Conservation (phyloP, 2,797 vertebrate genomes). For the Austrolebias charrua region DNA sequence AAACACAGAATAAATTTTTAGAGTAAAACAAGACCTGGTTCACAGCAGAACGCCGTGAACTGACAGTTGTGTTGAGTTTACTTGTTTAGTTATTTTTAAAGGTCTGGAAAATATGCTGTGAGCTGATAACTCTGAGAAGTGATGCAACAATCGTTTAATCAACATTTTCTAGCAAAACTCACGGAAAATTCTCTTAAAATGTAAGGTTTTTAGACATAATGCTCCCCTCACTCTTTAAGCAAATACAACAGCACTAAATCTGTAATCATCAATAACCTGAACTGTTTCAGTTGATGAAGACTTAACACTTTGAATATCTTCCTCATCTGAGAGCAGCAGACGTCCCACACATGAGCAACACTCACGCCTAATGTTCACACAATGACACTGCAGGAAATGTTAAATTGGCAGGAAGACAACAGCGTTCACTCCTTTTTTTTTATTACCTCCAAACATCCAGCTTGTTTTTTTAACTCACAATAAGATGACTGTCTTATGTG, state of each 20-base stretch:
- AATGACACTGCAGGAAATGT: slow-evolving; percentile 29
- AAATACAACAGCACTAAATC: slow-evolving; percentile 5
- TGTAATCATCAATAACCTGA: not conserved
- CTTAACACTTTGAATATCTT: not conserved
- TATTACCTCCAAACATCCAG: slow-evolving; percentile 28
- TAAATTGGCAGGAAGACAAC: slow-evolving; percentile 29
- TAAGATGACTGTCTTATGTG: slow-evolving; percentile 43
- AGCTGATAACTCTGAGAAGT: not conserved
- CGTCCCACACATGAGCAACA: slow-evolving; percentile 21
- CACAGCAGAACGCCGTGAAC: not conserved
- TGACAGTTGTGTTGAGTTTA: too few species aligned
- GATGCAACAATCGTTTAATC: slow-evolving; percentile 3
- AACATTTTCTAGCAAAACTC: not conserved
- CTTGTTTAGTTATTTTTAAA: too few species aligned
- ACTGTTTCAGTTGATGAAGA: not conserved
- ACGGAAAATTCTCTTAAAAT: slow-evolving; percentile 2
- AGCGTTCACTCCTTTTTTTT: slow-evolving; percentile 12
- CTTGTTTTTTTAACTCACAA: slow-evolving; percentile 40
- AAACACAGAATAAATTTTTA: not conserved
- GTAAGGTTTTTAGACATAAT: slow-evolving; percentile 11
- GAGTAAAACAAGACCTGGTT: not conserved
- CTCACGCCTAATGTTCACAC: slow-evolving; percentile 15
- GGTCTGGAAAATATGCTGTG: not conserved
- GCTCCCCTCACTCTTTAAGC: not conserved
- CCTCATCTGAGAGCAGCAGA: slow-evolving; percentile 15